Conservation (phyloP, 2,797 vertebrate genomes). For the Philypnodon macrostomus region DNA sequence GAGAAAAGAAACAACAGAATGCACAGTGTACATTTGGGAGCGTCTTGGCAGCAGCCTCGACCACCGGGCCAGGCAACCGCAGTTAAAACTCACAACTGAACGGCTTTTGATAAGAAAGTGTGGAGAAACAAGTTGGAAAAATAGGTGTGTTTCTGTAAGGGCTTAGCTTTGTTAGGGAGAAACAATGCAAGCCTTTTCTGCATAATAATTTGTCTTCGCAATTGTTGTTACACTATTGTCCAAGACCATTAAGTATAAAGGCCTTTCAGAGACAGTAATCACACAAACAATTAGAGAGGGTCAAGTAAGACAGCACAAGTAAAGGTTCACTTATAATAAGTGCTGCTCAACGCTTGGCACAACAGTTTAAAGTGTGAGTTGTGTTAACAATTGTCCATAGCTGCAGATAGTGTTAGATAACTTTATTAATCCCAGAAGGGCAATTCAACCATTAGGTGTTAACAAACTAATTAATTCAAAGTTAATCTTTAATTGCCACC, state of each 20-base stretch:
- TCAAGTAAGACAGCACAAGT: not conserved
- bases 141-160: not conserved
- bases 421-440: too few relatives aligned
- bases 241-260: slow-evolving; percentile 34
- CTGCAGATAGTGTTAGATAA: too few relatives aligned
- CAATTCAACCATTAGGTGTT: too few relatives aligned
- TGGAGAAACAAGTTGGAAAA: not conserved
- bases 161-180: not conserved
- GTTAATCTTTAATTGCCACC: too few relatives aligned
- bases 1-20: slow-evolving; percentile 34
- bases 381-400: too few relatives aligned
- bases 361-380: not conserved
- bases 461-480: too few relatives aligned
- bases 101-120: slow-evolving; percentile 18
- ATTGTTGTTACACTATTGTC: slow-evolving; percentile 17
- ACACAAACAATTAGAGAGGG: slow-evolving; percentile 5
- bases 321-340: too few relatives aligned
- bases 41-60: slow-evolving; percentile 25
- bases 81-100: slow-evolving; percentile 17
- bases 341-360: not conserved
- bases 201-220: not conserved
- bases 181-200: not conserved
- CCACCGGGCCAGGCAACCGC: slow-evolving; percentile 17
- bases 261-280: slow-evolving; percentile 23
- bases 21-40: slow-evolving; percentile 22